Percentiles rank a stretch among this genome's conserved stretches.
Evolutionary conservation across 2,113 vertebrate species (phyloP).

Genomic region (Speoplatyrhinus poulsoni): DNA sequence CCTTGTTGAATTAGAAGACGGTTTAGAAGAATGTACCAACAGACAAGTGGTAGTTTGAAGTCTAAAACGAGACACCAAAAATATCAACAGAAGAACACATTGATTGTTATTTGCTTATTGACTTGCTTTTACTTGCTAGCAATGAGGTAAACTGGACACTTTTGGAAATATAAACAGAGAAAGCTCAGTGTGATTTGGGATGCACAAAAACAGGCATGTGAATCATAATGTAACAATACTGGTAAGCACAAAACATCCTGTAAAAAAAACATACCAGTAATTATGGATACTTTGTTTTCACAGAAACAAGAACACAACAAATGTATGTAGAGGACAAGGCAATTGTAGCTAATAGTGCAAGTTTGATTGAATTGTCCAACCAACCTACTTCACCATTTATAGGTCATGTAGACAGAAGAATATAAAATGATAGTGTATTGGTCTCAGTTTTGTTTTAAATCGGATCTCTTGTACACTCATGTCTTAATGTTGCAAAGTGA

Average conservation of each 20-base stretch:
- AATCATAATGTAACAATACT: too few species aligned
- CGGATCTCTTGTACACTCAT: slow-evolving; percentile 42
- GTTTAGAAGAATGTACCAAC: slow-evolving; percentile 6
- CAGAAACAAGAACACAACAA: not conserved
- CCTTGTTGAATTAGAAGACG: slow-evolving; percentile 37
- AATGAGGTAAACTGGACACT: not conserved
- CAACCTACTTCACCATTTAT: too few species aligned
- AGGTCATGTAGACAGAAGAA: too few species aligned
- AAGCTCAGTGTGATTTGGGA: too few species aligned
- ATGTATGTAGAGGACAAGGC: not conserved
- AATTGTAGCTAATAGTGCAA: not conserved
- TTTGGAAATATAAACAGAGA: too few species aligned
- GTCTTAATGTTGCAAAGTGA: slow-evolving; percentile 58
- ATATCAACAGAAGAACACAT: not conserved
- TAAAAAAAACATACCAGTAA: not conserved
- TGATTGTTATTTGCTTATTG: not conserved
- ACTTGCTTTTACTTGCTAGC: not conserved
- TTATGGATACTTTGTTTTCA: not conserved
- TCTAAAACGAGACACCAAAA: too few species aligned
- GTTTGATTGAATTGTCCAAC: not conserved
- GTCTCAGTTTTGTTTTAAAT: slow-evolving; percentile 4
- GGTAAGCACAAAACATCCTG: too few species aligned
- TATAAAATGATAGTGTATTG: not conserved
- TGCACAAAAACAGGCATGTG: too few species aligned
- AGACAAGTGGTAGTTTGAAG: slow-evolving; percentile 17